phyloP scores from a whole-genome alignment of 2,888 invertebrate genomes.

The Tetragonula carbonaria region DNA sequence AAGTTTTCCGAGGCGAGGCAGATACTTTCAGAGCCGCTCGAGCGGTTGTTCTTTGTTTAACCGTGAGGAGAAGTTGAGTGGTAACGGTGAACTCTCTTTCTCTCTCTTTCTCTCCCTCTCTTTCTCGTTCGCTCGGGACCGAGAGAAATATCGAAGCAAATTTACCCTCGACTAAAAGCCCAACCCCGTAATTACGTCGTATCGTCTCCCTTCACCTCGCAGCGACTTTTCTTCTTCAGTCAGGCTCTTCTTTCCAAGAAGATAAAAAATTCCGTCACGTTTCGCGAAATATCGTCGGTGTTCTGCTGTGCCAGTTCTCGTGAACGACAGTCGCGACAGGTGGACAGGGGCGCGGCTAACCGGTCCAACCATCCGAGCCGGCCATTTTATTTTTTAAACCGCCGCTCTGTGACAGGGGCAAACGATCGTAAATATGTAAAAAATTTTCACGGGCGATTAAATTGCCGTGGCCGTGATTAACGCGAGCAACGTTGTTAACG shows the following conservation, averaged over 20 bases:
- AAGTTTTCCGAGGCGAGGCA: neutral
- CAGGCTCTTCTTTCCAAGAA: neutral
- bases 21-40: neutral
- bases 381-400: conserved; percentile 38
- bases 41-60: conserved; percentile 7
- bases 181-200: conserved; percentile 5
- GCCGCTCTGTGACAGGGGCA: conserved; percentile 24
- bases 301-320: neutral
- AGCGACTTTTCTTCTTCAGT: neutral
- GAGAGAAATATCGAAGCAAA: conserved; percentile 5
- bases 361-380: neutral
- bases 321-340: neutral
- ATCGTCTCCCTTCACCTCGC: neutral
- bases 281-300: neutral
- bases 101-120: too few relatives aligned
- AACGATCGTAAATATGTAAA: conserved; percentile 67
- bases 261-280: neutral
- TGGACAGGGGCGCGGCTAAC: conserved; percentile 26
- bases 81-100: neutral
- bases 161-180: conserved; percentile 3
- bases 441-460: conserved; percentile 66
- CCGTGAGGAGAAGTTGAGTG: conserved; percentile 6
- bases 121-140: too few relatives aligned
- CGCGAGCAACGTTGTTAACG: conserved; percentile 31
- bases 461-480: conserved; percentile 58